Evolutionary conservation across 2,888 invertebrate species (phyloP), one percentile per base, ranked within the genome.

Genomic region (Noctuana brunneofusca): DNA sequence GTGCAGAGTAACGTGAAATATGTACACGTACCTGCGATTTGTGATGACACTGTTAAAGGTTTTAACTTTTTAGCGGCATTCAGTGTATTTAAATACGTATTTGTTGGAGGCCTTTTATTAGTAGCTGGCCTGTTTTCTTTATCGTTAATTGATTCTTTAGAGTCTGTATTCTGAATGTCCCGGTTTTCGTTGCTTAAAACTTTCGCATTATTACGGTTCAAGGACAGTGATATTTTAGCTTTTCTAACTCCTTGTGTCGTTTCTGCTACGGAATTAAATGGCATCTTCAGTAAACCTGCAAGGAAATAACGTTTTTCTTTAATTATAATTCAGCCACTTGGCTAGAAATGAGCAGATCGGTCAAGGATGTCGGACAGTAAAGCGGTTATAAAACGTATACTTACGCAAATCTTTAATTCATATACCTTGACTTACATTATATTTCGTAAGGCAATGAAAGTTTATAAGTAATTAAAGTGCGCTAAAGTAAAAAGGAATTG

Each of bases 211-310:
- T 89, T 90, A 76, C 79, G 87, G 69, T 80, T 86, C 69, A 89
- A 75, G 67, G 90, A 89, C 64, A 92, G 78, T 63, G 88, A 84
- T 78, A 85, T 84, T 81, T 80, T 90, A 64, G 85, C 72, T 81
- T 83, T 90, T 65, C 83, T 85, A 70, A 81, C 84, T 81, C 84
- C 82, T 84, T 86, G 86, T 84, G 86, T 89, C 73, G 82, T 84
- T 84, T 86, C 83, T 66, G 80, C 76, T 68, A 84, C 79, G 81
- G 85, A 86, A 76, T 89, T 89, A 84, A 89, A 86, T 89, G 89
- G 92, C 92, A 92, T 92, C 90, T 92, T 92, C 90, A 89, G 92
- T 75, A 87, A 79, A 89, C 90, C 92, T 92, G 85, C 12, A 82
- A 87, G 70, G 67, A 58, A 58, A 68, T 30, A 27, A n/a, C 27